phyloP scores from a whole-genome alignment of 2,888 invertebrate species.

The Parnassius mnemosyne region DNA sequence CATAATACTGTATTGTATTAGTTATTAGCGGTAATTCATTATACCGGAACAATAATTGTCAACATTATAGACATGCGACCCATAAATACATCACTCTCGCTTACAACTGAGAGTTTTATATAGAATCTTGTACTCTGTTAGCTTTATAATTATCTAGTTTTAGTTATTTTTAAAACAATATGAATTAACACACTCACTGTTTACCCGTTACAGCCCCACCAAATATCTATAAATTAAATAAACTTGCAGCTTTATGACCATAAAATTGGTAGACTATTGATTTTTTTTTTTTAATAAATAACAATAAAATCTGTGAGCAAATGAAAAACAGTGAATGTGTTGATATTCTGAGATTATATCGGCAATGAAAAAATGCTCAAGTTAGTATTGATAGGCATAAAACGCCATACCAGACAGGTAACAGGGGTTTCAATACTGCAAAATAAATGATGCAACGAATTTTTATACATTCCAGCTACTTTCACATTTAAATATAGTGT shows the following conservation, averaged over 20 bases:
- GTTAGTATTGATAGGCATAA: conserved; percentile 64
- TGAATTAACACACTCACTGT: conserved; percentile 81
- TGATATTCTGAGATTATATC: conserved; percentile 65
- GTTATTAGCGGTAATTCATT: conserved; percentile 54
- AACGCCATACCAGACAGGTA: conserved; percentile 64
- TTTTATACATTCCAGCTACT: conserved; percentile 30
- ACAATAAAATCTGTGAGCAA: conserved; percentile 7
- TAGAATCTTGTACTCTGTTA: conserved; percentile 67
- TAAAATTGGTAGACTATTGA: too few relatives aligned
- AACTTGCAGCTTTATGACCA: too few relatives aligned
- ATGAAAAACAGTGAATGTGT: conserved; percentile 76
- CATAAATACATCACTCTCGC: conserved; percentile 20
- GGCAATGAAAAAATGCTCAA: conserved; percentile 75
- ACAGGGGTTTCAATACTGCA: conserved; percentile 46
- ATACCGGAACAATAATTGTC: conserved; percentile 45
- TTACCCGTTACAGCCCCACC: conserved; percentile 68
- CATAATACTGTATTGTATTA: conserved; percentile 68
- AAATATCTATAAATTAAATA: conserved; percentile 45
- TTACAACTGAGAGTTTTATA: conserved; percentile 32
- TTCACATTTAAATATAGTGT: conserved; percentile 40
- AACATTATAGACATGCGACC: conserved; percentile 29
- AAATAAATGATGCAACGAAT: conserved; percentile 32
- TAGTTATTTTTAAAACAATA: conserved; percentile 51
- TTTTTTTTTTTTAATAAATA: neutral
- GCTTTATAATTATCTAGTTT: conserved; percentile 59